phyloP scores from a whole-genome alignment of 2,113 vertebrate species.

The Microcebus lehilahytsara region DNA sequence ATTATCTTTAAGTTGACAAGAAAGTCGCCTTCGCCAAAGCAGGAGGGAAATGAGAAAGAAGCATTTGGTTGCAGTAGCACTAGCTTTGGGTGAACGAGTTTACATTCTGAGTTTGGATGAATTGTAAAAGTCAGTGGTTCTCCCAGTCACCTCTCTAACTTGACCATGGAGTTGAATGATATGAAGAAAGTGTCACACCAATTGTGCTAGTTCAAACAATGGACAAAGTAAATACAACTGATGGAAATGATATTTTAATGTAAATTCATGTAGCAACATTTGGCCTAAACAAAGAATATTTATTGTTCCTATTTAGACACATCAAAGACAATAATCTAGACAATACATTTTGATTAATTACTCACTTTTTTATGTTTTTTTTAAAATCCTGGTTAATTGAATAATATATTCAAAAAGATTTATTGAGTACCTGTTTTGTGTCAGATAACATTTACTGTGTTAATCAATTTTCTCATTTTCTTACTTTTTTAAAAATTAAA shows the following conservation, averaged over 20 bases:
- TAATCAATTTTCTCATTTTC: neutral
- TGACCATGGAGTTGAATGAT: neutral
- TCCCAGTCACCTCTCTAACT: slow-evolving; percentile 64
- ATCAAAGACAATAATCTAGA: neutral
- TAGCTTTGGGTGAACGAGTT: slow-evolving; percentile 65
- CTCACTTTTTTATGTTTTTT: neutral
- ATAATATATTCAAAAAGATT: neutral
- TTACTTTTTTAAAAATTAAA: neutral
- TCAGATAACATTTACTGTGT: neutral
- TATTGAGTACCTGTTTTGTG: fast-evolving
- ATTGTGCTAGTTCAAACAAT: slow-evolving; percentile 46
- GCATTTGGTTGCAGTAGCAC: slow-evolving; percentile 39
- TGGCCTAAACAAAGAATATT: neutral
- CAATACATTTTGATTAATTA: neutral
- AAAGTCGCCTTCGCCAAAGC: neutral
- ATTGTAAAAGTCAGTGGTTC: slow-evolving; percentile 73
- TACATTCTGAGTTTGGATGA: slow-evolving; percentile 57
- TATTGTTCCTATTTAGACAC: neutral
- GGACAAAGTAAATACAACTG: slow-evolving; percentile 29
- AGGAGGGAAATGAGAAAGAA: slow-evolving; percentile 62
- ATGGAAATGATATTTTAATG: neutral
- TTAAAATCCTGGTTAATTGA: neutral
- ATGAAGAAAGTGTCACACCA: slow-evolving; percentile 22
- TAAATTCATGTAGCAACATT: slow-evolving; percentile 49
- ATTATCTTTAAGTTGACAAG: slow-evolving; percentile 51